Evolutionary conservation across 2,797 vertebrate genomes (phyloP).

Genomic region (Hydrophis major): DNA sequence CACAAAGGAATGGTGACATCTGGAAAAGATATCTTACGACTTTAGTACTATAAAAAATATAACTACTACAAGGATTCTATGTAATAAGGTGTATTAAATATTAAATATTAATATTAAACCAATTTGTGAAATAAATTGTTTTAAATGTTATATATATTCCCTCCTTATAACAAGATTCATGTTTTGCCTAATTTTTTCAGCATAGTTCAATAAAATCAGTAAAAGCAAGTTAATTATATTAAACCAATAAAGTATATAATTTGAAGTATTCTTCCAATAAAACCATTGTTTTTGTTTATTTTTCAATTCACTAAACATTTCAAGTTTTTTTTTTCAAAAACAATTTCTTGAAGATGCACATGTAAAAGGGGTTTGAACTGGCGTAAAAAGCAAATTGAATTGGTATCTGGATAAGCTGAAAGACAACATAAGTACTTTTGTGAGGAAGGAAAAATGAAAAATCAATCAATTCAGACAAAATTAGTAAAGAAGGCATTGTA

Average conservation of each 20-base stretch:
- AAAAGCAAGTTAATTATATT: not conserved
- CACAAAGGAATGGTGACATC: not conserved
- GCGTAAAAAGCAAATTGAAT: not conserved
- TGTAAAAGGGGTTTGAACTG: not conserved
- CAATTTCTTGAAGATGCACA: not conserved
- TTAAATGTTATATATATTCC: not conserved
- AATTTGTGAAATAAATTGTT: not conserved
- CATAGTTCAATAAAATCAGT: not conserved
- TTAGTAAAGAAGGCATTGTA: not conserved
- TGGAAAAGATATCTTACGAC: slow-evolving; percentile 2
- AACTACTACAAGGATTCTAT: not conserved
- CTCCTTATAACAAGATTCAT: not conserved
- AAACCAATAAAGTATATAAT: not conserved
- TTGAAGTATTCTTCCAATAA: not conserved
- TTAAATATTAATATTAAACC: not conserved
- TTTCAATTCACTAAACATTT: not conserved
- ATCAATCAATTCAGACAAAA: not conserved
- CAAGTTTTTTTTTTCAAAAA: not conserved
- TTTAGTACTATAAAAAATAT: slow-evolving; percentile 6
- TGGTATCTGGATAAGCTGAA: not conserved
- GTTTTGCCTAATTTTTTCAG: not conserved
- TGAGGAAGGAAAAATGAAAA: not conserved
- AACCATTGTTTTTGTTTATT: not conserved
- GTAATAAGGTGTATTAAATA: not conserved
- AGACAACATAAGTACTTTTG: not conserved